phyloP scores from a whole-genome alignment of 2,113 vertebrate genomes.

The Etia nguti region DNA sequence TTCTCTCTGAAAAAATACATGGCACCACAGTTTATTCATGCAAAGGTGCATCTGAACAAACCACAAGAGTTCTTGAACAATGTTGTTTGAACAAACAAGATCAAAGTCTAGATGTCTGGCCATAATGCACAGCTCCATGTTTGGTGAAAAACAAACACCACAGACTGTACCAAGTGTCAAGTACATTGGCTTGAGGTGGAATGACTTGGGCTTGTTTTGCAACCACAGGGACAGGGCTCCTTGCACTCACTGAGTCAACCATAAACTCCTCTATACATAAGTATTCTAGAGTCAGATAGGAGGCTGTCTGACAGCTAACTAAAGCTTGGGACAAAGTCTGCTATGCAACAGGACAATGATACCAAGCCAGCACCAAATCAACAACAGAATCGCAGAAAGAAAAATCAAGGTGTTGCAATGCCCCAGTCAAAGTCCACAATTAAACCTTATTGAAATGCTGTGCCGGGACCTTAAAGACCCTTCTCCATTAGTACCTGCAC shows the following conservation, averaged over 20 bases:
- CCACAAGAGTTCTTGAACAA: neutral
- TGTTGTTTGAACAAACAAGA: neutral
- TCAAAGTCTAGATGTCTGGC: neutral
- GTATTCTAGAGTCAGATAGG: neutral
- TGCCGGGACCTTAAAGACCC: neutral
- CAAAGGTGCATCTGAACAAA: neutral
- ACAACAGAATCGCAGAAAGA: neutral
- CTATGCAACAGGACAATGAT: neutral
- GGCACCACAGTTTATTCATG: neutral
- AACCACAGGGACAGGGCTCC: neutral
- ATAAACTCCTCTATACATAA: neutral
- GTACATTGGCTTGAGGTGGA: neutral
- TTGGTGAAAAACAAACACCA: neutral
- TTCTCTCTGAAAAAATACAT: neutral
- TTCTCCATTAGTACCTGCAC: neutral
- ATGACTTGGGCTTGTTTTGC: neutral
- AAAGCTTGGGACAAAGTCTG: neutral
- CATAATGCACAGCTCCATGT: neutral
- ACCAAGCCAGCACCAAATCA: neutral
- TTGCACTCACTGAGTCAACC: neutral
- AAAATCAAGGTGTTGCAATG: neutral
- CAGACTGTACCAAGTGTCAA: neutral
- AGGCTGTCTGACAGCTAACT: neutral
- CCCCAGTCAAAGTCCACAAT: neutral
- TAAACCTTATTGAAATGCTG: neutral